Evolutionary conservation across 2,113 vertebrate species (phyloP).

Genomic region (Ramphastos sulfuratus): DNA sequence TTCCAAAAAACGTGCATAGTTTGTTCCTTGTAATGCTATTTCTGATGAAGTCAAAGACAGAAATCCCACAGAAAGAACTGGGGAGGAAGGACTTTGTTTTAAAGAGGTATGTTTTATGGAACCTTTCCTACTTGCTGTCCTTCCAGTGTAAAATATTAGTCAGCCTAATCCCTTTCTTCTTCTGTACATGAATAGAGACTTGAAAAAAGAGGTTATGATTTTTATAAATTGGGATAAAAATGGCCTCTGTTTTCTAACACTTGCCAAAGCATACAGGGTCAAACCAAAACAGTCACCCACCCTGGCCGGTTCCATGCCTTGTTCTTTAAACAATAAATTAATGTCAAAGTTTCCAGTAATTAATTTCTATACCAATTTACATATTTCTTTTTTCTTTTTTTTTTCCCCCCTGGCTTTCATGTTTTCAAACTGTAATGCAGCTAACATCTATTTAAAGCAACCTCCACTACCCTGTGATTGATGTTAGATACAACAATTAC

Average conservation of each 20-base stretch:
- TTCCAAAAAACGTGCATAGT: constrained; percentile 64
- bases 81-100: constrained; percentile 41
- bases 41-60: constrained; percentile 53
- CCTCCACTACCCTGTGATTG: constrained; percentile 81
- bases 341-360: constrained; percentile 60
- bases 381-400: constrained; percentile 48
- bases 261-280: constrained; percentile 19
- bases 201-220: constrained; percentile 9
- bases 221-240: constrained; percentile 40
- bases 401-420: constrained; percentile 66
- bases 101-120: background rate
- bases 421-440: constrained; percentile 76
- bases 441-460: constrained; percentile 86
- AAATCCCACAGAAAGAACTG: constrained; percentile 31
- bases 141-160: constrained; percentile 23
- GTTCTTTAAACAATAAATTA: constrained; percentile 49
- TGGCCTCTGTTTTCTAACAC: constrained; percentile 39
- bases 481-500: constrained; percentile 93
- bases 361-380: constrained; percentile 62
- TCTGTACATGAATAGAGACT: background rate
- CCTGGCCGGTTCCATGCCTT: background rate
- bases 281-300: background rate
- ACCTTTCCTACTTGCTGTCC: constrained; percentile 37
- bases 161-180: constrained; percentile 37
- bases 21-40: constrained; percentile 40